These are phyloP conservation scores for Tholera decimalis DNA, from an alignment of 2,888 invertebrate genomes.

Conservation along the genomic window DNA sequence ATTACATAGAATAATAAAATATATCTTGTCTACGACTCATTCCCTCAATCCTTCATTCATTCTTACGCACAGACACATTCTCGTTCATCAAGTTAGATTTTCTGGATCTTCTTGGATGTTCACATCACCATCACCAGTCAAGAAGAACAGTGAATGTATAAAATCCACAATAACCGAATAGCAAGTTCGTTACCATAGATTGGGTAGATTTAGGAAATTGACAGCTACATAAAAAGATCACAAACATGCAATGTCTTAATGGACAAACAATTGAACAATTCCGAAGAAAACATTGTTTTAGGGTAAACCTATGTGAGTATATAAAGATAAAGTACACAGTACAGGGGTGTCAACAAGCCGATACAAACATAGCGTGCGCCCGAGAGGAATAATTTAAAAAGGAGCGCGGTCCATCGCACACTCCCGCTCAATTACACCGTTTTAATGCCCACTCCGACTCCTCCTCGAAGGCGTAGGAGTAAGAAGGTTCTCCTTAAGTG, in stretches of 20 bases:
- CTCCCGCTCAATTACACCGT: slow-evolving; percentile 60
- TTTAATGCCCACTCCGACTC: slow-evolving; percentile 58
- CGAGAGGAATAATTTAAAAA: slow-evolving; percentile 70
- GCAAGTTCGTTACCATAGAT: too few relatives aligned
- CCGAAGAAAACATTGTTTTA: neutral
- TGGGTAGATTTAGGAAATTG: too few relatives aligned
- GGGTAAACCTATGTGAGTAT: slow-evolving; percentile 1
- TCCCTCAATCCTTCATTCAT: too few relatives aligned
- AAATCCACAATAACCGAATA: neutral
- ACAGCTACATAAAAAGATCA: neutral
- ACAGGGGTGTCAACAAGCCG: slow-evolving; percentile 44
- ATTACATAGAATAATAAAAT: too few relatives aligned
- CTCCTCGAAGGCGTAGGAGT: slow-evolving; percentile 23
- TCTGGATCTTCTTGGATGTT: neutral
- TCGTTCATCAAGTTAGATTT: too few relatives aligned
- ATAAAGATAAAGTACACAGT: slow-evolving; percentile 1
- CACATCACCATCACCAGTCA: too few relatives aligned
- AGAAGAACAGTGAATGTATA: neutral
- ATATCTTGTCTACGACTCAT: too few relatives aligned
- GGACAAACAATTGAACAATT: neutral
- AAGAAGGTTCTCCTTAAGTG: slow-evolving; percentile 50
- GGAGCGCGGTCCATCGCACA: slow-evolving; percentile 60
- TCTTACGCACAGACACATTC: too few relatives aligned
- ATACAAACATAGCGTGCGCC: slow-evolving; percentile 48
- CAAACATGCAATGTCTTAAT: neutral